phyloP scores from a whole-genome alignment of 2,888 invertebrate genomes.

The Itoplectis maculator region DNA sequence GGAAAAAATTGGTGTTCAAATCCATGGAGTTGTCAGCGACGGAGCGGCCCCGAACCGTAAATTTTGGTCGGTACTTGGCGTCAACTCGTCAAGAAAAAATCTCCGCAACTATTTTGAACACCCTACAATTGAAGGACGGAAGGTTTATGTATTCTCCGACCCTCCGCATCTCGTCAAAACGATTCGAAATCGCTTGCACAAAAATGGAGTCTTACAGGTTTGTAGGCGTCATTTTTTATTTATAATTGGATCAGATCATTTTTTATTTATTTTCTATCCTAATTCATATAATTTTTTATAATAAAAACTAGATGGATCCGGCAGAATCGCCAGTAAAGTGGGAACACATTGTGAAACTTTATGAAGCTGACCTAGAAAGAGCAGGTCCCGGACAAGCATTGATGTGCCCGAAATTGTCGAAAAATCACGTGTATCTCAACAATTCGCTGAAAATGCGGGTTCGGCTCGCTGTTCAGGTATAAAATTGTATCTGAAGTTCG shows the following conservation, averaged over 20 bases:
- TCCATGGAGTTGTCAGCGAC: conserved; percentile 69
- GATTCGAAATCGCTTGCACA: conserved; percentile 67
- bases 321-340: conserved; percentile 51
- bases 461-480: conserved; percentile 40
- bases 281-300: conserved; percentile 33
- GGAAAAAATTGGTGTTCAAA: conserved; percentile 59
- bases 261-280: conserved; percentile 9
- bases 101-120: conserved; percentile 59
- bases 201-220: conserved; percentile 62
- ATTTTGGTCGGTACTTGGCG: conserved; percentile 63
- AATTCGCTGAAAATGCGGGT: conserved; percentile 64
- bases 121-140: conserved; percentile 61
- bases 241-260: background rate
- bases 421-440: conserved; percentile 46
- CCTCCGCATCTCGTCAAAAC: conserved; percentile 71
- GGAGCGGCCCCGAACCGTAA: conserved; percentile 64
- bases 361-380: conserved; percentile 46
- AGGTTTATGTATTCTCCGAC: conserved; percentile 68
- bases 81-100: conserved; percentile 48
- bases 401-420: conserved; percentile 61
- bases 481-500: conserved; percentile 5
- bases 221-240: background rate
- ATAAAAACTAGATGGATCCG: conserved; percentile 48
- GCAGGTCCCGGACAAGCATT: conserved; percentile 51
- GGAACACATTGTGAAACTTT: conserved; percentile 51